phyloP scores from a whole-genome alignment of 2,888 invertebrate species.

The Theodoxus fluviatilis region DNA sequence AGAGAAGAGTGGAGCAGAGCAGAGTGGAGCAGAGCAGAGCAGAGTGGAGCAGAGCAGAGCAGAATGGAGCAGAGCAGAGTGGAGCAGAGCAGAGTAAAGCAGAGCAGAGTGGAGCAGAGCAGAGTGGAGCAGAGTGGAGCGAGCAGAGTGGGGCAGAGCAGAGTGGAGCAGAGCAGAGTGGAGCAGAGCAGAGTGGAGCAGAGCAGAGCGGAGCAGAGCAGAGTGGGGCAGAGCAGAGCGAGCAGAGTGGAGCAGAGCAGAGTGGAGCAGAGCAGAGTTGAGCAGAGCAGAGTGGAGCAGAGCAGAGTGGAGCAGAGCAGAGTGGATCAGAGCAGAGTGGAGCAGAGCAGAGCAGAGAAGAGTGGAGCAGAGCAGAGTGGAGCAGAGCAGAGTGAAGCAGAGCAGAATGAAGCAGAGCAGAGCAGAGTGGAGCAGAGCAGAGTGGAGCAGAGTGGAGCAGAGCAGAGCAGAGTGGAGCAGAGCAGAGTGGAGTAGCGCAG shows the following conservation, averaged over 20 bases:
- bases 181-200: slow-evolving; percentile 22
- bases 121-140: not conserved
- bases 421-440: too few relatives aligned
- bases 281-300: slow-evolving; percentile 13
- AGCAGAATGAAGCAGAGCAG: too few relatives aligned
- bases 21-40: too few relatives aligned
- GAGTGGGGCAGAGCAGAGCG: slow-evolving; percentile 16
- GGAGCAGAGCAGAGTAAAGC: not conserved
- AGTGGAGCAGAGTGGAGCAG: too few relatives aligned
- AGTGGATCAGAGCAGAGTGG: too few relatives aligned
- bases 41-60: not conserved
- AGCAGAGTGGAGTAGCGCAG: too few relatives aligned
- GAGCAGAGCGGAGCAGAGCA: slow-evolving; percentile 18
- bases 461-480: too few relatives aligned
- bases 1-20: too few relatives aligned
- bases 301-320: too few relatives aligned
- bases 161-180: not conserved
- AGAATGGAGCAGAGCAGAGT: not conserved
- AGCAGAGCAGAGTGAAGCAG: too few relatives aligned
- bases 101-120: not conserved
- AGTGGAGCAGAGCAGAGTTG: slow-evolving; percentile 7
- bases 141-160: not conserved
- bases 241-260: not conserved
- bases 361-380: too few relatives aligned
- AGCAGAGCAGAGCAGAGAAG: too few relatives aligned